Conservation (phyloP, 2,797 vertebrate species). For the Carapus acus region DNA sequence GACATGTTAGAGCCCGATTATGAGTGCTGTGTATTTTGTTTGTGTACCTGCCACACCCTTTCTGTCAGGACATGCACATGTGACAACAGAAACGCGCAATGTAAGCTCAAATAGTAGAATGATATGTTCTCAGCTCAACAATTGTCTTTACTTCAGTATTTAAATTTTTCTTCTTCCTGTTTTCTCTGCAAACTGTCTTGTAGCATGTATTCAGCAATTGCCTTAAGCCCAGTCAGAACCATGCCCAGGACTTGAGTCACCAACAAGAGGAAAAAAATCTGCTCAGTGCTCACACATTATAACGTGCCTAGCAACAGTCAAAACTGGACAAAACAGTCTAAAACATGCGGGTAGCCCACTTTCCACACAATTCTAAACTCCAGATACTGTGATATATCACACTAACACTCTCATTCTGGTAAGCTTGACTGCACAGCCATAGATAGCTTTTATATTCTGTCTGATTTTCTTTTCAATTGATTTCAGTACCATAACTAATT, state of each 20-base stretch:
- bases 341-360: slow-evolving; percentile 25
- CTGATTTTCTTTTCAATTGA: too few relatives aligned
- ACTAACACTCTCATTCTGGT: too few relatives aligned
- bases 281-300: slow-evolving; percentile 47
- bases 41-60: slow-evolving; percentile 24
- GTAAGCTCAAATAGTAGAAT: too few relatives aligned
- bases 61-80: slow-evolving; percentile 10
- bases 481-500: too few relatives aligned
- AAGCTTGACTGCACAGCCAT: too few relatives aligned
- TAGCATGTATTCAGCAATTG: slow-evolving; percentile 36
- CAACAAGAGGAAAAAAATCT: slow-evolving; percentile 65
- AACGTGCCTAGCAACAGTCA: slow-evolving; percentile 53
- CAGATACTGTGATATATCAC: slow-evolving; percentile 25
- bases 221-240: slow-evolving; percentile 45
- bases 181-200: too few relatives aligned
- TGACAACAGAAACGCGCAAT: too few relatives aligned
- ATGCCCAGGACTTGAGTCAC: slow-evolving; percentile 67
- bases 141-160: slow-evolving; percentile 22
- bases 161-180: too few relatives aligned
- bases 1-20: slow-evolving; percentile 30
- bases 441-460: too few relatives aligned
- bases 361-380: slow-evolving; percentile 31
- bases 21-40: too few relatives aligned
- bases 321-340: slow-evolving; percentile 40
- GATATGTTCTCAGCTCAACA: too few relatives aligned